Percentiles rank a stretch among this genome's conserved stretches.
Evolutionary conservation across 2,113 vertebrate species (phyloP).

Genomic region (Seriola aureovittata): DNA sequence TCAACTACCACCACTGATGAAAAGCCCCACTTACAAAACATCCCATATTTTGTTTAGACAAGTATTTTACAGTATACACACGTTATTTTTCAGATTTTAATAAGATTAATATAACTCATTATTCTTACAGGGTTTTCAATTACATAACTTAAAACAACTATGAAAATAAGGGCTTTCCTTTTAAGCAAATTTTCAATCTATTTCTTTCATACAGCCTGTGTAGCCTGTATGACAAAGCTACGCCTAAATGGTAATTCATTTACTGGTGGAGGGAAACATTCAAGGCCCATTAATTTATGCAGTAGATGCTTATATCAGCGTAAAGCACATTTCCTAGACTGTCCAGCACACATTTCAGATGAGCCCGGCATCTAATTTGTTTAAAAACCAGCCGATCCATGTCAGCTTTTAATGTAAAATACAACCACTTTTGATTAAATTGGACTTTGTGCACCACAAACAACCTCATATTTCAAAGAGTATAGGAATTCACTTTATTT

Average conservation of each 20-base stretch:
- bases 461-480: constrained; percentile 65
- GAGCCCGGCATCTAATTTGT: constrained; percentile 64
- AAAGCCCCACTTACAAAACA: constrained; percentile 6
- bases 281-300: constrained; percentile 62
- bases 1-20: constrained; percentile 1
- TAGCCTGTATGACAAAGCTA: constrained; percentile 54
- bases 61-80: constrained; percentile 13
- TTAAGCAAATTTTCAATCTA: constrained; percentile 16
- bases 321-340: constrained; percentile 68
- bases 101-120: constrained; percentile 21
- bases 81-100: constrained; percentile 4
- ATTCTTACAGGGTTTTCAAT: constrained; percentile 27
- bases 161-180: constrained; percentile 31
- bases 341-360: constrained; percentile 62
- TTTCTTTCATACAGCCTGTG: constrained; percentile 26
- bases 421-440: constrained; percentile 77
- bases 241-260: constrained; percentile 48
- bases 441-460: constrained; percentile 68
- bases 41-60: neutral
- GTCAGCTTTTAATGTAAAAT: constrained; percentile 74
- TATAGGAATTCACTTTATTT: constrained; percentile 63
- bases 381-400: constrained; percentile 71
- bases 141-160: constrained; percentile 28
- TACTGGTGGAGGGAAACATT: constrained; percentile 49
- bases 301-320: constrained; percentile 56